A percentile compares a stretch with the other conserved stretches of the same genome.
These are phyloP conservation scores for Pheucticus melanocephalus DNA, from an alignment of 2,113 vertebrate species.

Conservation along the genomic window DNA sequence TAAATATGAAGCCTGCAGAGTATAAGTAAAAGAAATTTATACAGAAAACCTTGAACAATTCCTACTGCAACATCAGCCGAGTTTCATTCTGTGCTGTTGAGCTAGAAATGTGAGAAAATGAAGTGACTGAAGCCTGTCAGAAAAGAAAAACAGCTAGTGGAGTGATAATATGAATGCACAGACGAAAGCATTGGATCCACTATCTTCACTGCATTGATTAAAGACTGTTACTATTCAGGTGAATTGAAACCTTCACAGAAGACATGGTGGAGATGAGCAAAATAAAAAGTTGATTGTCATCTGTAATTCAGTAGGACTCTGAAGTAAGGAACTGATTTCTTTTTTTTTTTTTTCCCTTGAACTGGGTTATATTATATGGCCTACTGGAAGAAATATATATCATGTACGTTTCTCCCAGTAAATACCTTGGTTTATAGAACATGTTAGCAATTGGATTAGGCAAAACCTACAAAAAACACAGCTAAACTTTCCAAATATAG, in stretches of 20 bases:
- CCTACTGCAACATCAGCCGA: constrained; percentile 6
- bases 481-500: neutral
- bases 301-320: neutral
- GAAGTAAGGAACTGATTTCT: neutral
- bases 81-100: constrained; percentile 46
- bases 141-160: constrained; percentile 39
- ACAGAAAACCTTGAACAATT: constrained; percentile 59
- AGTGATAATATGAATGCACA: constrained; percentile 5
- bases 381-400: neutral
- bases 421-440: neutral
- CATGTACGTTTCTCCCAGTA: neutral
- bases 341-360: neutral
- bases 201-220: constrained; percentile 26
- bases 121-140: constrained; percentile 63
- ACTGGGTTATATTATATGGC: neutral
- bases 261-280: neutral
- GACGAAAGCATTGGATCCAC: neutral
- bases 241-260: constrained; percentile 20
- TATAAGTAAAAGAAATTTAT: constrained; percentile 45
- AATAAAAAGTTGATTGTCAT: constrained; percentile 6
- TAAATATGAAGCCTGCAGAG: constrained; percentile 38
- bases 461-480: neutral
- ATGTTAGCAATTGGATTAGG: neutral
- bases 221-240: constrained; percentile 18
- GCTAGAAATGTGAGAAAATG: constrained; percentile 61